phyloP scores from a whole-genome alignment of 2,113 vertebrate species.

The Pampusana beccarii region DNA sequence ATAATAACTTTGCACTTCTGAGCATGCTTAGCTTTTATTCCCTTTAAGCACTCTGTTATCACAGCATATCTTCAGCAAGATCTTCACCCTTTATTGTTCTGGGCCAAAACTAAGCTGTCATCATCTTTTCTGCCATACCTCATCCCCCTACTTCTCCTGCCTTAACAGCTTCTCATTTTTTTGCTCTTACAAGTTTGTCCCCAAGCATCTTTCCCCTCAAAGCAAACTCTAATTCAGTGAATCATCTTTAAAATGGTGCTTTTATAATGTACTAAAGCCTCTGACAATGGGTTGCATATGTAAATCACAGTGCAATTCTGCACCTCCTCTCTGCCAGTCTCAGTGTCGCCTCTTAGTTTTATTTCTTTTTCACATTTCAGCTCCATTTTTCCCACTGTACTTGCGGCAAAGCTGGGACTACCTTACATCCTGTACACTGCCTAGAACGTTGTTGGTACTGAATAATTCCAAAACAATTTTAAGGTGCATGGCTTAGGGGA shows the following conservation, averaged over 20 bases:
- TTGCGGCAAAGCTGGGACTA: not conserved
- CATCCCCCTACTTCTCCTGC: not conserved
- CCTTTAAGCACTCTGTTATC: constrained; percentile 50
- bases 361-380: not conserved
- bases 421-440: not conserved
- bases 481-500: not conserved
- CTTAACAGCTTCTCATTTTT: constrained; percentile 11
- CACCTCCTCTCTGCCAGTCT: not conserved
- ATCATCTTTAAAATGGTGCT: not conserved
- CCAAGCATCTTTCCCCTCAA: constrained; percentile 7
- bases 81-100: constrained; percentile 44
- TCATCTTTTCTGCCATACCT: constrained; percentile 27
- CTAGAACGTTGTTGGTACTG: not conserved
- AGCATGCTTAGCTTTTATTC: constrained; percentile 50
- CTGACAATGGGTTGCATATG: not conserved
- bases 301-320: not conserved
- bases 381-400: not conserved
- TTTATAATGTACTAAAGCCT: constrained; percentile 7
- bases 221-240: constrained; percentile 22
- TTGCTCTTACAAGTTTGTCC: constrained; percentile 4
- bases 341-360: not conserved
- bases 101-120: constrained; percentile 55
- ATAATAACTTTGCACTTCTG: constrained; percentile 50
- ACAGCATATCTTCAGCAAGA: constrained; percentile 6
- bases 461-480: not conserved